Conservation (phyloP, 2,113 vertebrate species). For the Pseudorectes ferrugineus region DNA sequence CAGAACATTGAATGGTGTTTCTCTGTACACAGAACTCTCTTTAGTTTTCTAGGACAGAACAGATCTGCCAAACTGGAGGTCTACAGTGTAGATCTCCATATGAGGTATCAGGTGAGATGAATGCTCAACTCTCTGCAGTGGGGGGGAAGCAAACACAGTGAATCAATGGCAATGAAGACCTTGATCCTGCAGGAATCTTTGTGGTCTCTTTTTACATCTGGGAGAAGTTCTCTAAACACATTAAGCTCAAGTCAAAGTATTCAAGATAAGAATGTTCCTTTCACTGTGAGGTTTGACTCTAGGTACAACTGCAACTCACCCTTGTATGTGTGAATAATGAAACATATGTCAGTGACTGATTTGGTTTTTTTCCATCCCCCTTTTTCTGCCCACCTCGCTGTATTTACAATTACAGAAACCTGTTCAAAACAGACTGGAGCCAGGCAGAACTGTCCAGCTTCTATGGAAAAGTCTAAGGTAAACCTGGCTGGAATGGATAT, state of each 20-base stretch:
- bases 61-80: neutral
- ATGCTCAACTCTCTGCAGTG: neutral
- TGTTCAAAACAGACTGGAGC: slow-evolving; percentile 23
- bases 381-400: neutral
- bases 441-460: slow-evolving; percentile 6
- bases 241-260: neutral
- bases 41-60: neutral
- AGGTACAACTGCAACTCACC: neutral
- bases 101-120: neutral
- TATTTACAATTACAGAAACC: slow-evolving; percentile 54
- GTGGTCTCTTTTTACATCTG: neutral
- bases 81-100: neutral
- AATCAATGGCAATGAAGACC: neutral
- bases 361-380: neutral
- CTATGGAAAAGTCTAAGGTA: slow-evolving; percentile 63
- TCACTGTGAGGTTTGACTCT: neutral
- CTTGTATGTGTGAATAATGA: neutral
- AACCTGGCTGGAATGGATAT: neutral
- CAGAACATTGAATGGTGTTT: neutral
- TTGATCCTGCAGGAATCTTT: neutral
- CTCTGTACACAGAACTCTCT: neutral
- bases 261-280: neutral
- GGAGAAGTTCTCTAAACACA: neutral
- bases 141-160: neutral
- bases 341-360: neutral